Conservation (phyloP, 2,888 invertebrate species). For the Stenotaenia linearis region DNA sequence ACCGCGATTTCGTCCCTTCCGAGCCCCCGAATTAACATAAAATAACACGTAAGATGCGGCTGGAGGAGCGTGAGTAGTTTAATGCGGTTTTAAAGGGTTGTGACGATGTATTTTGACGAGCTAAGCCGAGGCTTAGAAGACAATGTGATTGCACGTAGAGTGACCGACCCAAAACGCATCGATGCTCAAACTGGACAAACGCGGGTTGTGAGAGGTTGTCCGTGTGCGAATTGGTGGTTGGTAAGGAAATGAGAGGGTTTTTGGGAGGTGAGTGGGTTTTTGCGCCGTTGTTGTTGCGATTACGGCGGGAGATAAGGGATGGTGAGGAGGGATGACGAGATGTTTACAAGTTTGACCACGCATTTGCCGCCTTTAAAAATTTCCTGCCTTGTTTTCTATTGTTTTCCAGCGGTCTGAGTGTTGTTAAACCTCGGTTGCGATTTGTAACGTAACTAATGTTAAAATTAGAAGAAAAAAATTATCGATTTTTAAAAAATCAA, state of each 20-base stretch:
- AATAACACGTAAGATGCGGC: not conserved
- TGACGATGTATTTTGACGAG: not conserved
- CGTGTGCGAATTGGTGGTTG: not conserved
- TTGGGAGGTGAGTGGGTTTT: not conserved
- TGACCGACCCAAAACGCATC: not conserved
- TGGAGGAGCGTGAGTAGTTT: not conserved
- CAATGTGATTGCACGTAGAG: not conserved
- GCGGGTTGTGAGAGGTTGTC: not conserved
- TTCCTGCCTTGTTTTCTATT: not conserved
- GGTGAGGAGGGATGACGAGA: not conserved
- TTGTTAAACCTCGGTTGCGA: no score
- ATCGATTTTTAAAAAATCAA: no score
- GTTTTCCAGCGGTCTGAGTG: not conserved
- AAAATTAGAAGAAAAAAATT: no score
- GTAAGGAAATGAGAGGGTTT: not conserved
- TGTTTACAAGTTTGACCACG: not conserved
- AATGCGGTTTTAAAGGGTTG: not conserved
- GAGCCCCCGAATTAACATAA: not conserved
- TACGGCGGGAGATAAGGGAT: not conserved
- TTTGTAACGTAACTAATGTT: no score
- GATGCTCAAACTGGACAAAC: not conserved
- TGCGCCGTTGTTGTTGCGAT: not conserved
- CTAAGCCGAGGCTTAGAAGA: not conserved
- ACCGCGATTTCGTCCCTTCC: not conserved
- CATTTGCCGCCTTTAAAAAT: not conserved